Evolutionary conservation across 2,888 invertebrate species (phyloP), one percentile per base, ranked within the genome.

Genomic region (Koerneria pararmatus): DNA sequence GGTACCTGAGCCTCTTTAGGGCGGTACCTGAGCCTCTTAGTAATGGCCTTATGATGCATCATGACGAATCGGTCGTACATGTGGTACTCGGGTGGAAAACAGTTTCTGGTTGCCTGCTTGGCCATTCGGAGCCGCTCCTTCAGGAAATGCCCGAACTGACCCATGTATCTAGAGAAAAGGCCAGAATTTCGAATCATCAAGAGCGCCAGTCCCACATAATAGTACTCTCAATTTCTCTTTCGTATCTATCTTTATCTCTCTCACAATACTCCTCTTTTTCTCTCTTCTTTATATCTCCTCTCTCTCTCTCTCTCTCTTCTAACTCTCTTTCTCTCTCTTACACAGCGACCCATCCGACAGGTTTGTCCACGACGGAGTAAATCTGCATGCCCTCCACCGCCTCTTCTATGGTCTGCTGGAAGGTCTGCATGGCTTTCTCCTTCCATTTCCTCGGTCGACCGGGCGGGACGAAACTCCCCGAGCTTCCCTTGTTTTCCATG

Each of bases 61-160:
- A 89, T 88, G 0, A 95, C 91, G 84, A 91, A 95, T 84, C 89
- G 90, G 80, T 91, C 89, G 60, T 93, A 90, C 74, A 98, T 95
- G 80, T 94, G 89, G 15, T 95, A 98, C 73, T 90, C 89, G 0
- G 94, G 92, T 1, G 97, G 98, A 84, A 98, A 98, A 83, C 95
- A 95, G 0, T 93, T 93, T 4, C 91, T 84, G 34, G 85, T 79
- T 35, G 84, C 73, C 1, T 82, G 83, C 84, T 85, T 83, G 11
- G 79, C 80, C 19, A 75, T 67, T n/a, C 70, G 64, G 51, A 83
- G 69, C 63, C 83, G 83, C 37, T 77, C 75, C 53, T 78, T 67
- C 5, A 82, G n/a, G n/a, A n/a, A n/a, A n/a, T n/a, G n/a, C n/a
- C n/a, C n/a, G n/a, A n/a, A n/a, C n/a, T n/a, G n/a, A n/a, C n/a